A percentile compares a stretch with the other conserved stretches of the same genome.
Conservation (phyloP, 2,113 vertebrate species). For the Fregetta grallaria region DNA sequence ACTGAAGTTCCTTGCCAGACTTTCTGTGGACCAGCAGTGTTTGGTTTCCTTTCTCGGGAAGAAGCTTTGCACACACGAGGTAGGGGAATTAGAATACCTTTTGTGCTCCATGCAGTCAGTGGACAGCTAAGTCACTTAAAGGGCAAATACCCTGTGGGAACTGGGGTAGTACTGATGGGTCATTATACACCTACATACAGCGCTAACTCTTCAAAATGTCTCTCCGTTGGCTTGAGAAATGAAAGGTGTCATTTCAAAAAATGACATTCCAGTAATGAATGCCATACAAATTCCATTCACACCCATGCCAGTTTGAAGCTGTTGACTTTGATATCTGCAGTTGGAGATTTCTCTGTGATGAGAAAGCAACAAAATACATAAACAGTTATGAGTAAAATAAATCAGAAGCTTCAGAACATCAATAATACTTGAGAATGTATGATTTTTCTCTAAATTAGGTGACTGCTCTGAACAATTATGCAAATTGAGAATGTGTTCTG, state of each 20-base stretch:
- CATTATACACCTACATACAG: not conserved
- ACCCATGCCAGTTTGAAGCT: not conserved
- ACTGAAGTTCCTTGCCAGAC: not conserved
- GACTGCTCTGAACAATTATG: not conserved
- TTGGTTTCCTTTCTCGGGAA: not conserved
- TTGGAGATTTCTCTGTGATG: not conserved
- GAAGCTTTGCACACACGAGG: accelerated
- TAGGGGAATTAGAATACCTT: not conserved
- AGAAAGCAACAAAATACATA: not conserved
- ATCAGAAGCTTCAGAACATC: not conserved
- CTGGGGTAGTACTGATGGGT: not conserved
- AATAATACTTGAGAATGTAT: not conserved
- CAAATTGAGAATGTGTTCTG: conserved; percentile 23
- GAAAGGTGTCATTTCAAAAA: not conserved
- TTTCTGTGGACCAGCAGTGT: not conserved
- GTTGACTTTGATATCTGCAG: not conserved
- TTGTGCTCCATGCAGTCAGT: not conserved
- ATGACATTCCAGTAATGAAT: not conserved
- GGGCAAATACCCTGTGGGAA: not conserved
- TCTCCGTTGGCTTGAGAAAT: not conserved
- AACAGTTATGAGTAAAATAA: not conserved
- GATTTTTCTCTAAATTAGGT: not conserved
- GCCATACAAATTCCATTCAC: not conserved
- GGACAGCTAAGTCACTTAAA: not conserved
- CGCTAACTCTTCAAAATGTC: not conserved